Evolutionary conservation across 2,888 invertebrate genomes (phyloP).

Genomic region (Drosophila neutralis): DNA sequence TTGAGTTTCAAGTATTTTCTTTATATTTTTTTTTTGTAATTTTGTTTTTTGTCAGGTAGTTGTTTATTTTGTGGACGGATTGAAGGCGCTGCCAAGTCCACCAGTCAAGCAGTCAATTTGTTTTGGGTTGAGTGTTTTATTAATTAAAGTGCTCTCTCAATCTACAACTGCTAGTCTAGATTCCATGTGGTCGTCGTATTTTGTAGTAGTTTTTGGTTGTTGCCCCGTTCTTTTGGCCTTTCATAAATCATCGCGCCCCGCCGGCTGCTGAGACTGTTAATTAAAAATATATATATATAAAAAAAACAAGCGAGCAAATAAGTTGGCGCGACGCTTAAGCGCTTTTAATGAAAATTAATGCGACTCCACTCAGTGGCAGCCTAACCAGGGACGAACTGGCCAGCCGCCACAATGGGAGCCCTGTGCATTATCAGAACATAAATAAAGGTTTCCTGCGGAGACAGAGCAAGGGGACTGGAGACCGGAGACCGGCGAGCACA

Average conservation of each 20-base stretch:
- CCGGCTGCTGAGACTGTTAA: conserved; percentile 62
- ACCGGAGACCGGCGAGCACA: conserved; percentile 8
- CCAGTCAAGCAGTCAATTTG: conserved; percentile 69
- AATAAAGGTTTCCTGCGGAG: conserved; percentile 65
- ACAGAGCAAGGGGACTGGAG: neutral
- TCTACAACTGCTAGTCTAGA: conserved; percentile 16
- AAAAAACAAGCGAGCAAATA: conserved; percentile 60
- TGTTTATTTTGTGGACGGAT: conserved; percentile 16
- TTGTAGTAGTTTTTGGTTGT: conserved; percentile 34
- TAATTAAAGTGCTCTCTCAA: conserved; percentile 72
- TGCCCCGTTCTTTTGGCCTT: conserved; percentile 35
- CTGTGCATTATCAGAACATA: conserved; percentile 61
- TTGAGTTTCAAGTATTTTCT: conserved; percentile 48
- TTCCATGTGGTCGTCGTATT: conserved; percentile 32
- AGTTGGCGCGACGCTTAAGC: conserved; percentile 73
- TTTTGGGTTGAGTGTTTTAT: conserved; percentile 75
- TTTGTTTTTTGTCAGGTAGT: conserved; percentile 37
- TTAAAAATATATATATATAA: conserved; percentile 59
- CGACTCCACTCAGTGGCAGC: conserved; percentile 36
- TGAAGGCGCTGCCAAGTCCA: conserved; percentile 43
- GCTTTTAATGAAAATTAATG: conserved; percentile 77
- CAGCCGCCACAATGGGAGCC: conserved; percentile 35
- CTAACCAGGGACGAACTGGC: conserved; percentile 12
- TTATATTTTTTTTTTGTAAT: conserved; percentile 11
- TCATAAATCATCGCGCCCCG: conserved; percentile 68